Percentiles rank a stretch among this genome's conserved stretches.
These are phyloP conservation scores for Oncorhynchus gorbuscha DNA, from an alignment of 2,113 vertebrate species.

Conservation along the genomic window DNA sequence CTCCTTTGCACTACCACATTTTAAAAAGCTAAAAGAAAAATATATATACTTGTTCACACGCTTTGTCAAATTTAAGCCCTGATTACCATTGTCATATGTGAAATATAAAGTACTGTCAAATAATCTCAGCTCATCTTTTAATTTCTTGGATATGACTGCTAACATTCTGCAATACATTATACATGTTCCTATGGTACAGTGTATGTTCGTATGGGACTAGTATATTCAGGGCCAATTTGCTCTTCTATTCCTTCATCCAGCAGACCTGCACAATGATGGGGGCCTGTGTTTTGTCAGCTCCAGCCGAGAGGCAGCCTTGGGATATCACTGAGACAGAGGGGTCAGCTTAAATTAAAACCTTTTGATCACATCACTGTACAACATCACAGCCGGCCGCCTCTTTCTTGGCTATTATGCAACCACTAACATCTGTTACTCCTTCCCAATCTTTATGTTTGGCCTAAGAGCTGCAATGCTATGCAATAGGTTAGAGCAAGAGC, in stretches of 20 bases:
- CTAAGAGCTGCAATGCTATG: slow-evolving; percentile 43
- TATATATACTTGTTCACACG: not conserved
- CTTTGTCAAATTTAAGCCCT: no score
- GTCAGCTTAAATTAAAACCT: slow-evolving; percentile 65
- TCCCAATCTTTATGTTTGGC: slow-evolving; percentile 41
- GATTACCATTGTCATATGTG: no score
- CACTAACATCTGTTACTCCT: slow-evolving; percentile 67
- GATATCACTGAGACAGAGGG: slow-evolving; percentile 44
- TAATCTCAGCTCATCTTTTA: no score
- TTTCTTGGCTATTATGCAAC: slow-evolving; percentile 62
- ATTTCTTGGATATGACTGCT: no score
- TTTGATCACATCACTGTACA: slow-evolving; percentile 58
- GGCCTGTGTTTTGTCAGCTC: slow-evolving; percentile 30
- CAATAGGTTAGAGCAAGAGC: slow-evolving; percentile 23
- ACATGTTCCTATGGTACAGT: no score
- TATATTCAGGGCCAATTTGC: not conserved
- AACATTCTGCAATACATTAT: no score
- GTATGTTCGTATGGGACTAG: not conserved
- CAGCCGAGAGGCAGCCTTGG: slow-evolving; percentile 33
- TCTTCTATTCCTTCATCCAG: slow-evolving; percentile 13
- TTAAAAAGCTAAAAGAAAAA: not conserved
- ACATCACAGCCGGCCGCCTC: slow-evolving; percentile 43
- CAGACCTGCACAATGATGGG: slow-evolving; percentile 17
- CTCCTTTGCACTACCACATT: not conserved
- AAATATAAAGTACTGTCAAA: no score